A percentile compares a stretch with the other conserved stretches of the same genome.
phyloP scores from a whole-genome alignment of 1,140 invertebrate species.

The Neodiprion fabricii region DNA sequence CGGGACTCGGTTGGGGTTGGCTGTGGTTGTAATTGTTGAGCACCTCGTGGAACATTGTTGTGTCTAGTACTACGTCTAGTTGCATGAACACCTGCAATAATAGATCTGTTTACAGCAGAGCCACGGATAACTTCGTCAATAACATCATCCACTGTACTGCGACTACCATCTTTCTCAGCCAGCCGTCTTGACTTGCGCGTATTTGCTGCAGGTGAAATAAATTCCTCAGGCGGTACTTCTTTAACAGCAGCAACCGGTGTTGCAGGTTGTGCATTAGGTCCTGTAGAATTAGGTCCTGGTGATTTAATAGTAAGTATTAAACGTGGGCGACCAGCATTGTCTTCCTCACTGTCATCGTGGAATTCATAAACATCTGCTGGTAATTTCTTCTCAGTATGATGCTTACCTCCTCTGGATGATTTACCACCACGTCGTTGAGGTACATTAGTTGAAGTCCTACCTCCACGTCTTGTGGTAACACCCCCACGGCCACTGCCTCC shows the following conservation, averaged over 20 bases:
- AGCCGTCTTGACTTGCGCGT: slow-evolving; percentile 81
- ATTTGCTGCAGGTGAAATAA: slow-evolving; percentile 66
- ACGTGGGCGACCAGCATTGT: slow-evolving; percentile 69
- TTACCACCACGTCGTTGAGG: slow-evolving; percentile 62
- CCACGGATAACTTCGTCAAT: slow-evolving; percentile 86
- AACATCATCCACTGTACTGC: slow-evolving; percentile 81
- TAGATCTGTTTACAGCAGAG: slow-evolving; percentile 49
- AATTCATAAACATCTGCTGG: slow-evolving; percentile 83
- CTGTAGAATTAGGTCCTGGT: slow-evolving; percentile 57
- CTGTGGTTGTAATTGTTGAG: slow-evolving; percentile 40
- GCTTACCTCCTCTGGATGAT: slow-evolving; percentile 61
- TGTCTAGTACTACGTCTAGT: slow-evolving; percentile 53
- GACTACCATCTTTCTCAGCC: slow-evolving; percentile 76
- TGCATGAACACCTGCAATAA: slow-evolving; percentile 35
- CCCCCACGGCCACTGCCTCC: slow-evolving; percentile 64
- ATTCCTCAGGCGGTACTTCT: slow-evolving; percentile 70
- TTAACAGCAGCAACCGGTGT: slow-evolving; percentile 62
- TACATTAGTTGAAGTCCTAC: slow-evolving; percentile 36
- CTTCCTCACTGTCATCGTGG: slow-evolving; percentile 82
- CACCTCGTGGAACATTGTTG: slow-evolving; percentile 47
- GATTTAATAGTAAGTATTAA: slow-evolving; percentile 83
- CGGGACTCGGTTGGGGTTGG: slow-evolving; percentile 54
- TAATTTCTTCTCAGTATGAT: slow-evolving; percentile 66
- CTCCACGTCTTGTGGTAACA: slow-evolving; percentile 62
- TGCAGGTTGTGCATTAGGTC: slow-evolving; percentile 44